phyloP scores from a whole-genome alignment of 2,113 vertebrate species.

The Hiodon alosoides region DNA sequence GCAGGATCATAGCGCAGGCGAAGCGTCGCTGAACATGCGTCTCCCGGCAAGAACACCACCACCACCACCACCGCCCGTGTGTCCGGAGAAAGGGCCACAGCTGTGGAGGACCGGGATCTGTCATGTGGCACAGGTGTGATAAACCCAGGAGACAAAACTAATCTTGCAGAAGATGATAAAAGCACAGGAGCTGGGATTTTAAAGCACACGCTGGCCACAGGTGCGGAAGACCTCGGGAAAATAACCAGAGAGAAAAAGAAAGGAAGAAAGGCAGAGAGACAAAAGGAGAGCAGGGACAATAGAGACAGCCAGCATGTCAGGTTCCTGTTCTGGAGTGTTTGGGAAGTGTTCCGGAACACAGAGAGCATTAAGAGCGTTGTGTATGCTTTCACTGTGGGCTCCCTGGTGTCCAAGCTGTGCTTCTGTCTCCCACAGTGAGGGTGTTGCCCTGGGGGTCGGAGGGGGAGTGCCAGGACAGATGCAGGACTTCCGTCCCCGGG shows the following conservation, averaged over 20 bases:
- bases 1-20: neutral
- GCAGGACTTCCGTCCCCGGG: conserved; percentile 3
- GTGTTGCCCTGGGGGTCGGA: neutral
- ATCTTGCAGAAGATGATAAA: neutral
- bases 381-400: neutral
- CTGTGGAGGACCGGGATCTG: neutral
- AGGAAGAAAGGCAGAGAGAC: conserved; percentile 5
- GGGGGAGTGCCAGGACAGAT: neutral
- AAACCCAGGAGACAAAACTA: neutral
- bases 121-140: neutral
- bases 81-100: neutral
- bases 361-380: neutral
- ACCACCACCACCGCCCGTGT: neutral
- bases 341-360: conserved; percentile 14
- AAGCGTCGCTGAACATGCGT: neutral
- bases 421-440: neutral
- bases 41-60: no score
- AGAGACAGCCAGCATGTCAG: neutral
- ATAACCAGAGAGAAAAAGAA: conserved; percentile 16
- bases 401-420: neutral
- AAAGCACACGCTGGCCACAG: conserved; percentile 1
- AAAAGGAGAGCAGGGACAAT: neutral
- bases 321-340: neutral
- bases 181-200: neutral
- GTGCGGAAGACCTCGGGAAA: neutral